Conservation (phyloP, 1,140 invertebrate genomes). For the Pseudoatta argentina region DNA sequence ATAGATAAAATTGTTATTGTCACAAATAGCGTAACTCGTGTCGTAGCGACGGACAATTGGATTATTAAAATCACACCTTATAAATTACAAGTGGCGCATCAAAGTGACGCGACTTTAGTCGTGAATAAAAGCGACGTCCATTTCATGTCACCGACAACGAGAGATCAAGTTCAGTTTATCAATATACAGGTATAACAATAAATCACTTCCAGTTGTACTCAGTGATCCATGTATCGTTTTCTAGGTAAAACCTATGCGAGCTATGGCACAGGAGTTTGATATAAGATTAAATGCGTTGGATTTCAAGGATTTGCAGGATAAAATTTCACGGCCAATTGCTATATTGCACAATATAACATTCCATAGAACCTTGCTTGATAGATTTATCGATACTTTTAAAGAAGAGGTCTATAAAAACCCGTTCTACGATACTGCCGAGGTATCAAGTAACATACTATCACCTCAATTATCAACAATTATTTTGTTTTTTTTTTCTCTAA, state of each 20-base stretch:
- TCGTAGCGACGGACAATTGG: slow-evolving; percentile 95
- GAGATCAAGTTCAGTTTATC: slow-evolving; percentile 91
- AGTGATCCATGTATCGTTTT: background rate
- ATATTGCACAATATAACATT: slow-evolving; percentile 93
- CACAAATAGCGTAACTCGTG: slow-evolving; percentile 89
- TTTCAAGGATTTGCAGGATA: slow-evolving; percentile 93
- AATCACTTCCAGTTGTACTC: background rate
- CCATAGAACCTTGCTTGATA: slow-evolving; percentile 92
- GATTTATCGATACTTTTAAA: slow-evolving; percentile 94
- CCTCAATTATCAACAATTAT: slow-evolving; percentile 3
- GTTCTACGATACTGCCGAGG: slow-evolving; percentile 89
- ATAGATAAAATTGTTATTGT: slow-evolving; percentile 92
- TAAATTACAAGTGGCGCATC: slow-evolving; percentile 91
- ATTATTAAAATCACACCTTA: slow-evolving; percentile 95
- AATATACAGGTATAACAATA: slow-evolving; percentile 90
- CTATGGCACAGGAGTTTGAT: slow-evolving; percentile 87
- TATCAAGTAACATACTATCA: slow-evolving; percentile 78
- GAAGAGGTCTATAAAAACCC: slow-evolving; percentile 92
- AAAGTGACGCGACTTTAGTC: slow-evolving; percentile 91
- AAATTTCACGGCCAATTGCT: slow-evolving; percentile 90
- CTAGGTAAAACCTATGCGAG: slow-evolving; percentile 88
- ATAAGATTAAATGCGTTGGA: slow-evolving; percentile 92
- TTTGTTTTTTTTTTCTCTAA: background rate
- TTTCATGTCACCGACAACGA: slow-evolving; percentile 88
- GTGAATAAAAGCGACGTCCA: slow-evolving; percentile 93